phyloP scores from a whole-genome alignment of 2,888 invertebrate species.

The Julus scandinavius region DNA sequence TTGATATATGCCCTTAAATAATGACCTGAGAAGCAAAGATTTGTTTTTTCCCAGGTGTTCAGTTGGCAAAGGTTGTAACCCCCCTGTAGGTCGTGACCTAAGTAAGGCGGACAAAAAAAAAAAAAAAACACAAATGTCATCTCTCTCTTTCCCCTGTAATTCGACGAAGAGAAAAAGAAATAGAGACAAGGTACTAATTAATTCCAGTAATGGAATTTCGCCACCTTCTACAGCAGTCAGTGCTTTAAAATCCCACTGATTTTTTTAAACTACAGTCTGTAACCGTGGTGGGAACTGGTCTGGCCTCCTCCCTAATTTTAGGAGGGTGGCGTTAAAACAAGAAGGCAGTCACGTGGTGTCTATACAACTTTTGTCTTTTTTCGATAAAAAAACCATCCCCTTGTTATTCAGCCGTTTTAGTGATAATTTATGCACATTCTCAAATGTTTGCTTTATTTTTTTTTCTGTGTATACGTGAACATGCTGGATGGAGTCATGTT shows the following conservation, averaged over 20 bases:
- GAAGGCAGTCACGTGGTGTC: constrained; percentile 34
- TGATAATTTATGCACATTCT: constrained; percentile 34
- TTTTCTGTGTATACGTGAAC: not conserved
- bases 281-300: constrained; percentile 35
- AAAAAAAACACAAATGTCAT: constrained; percentile 18
- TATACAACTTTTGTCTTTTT: constrained; percentile 27
- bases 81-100: constrained; percentile 2
- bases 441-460: constrained; percentile 20
- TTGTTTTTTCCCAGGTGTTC: constrained; percentile 42
- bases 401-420: constrained; percentile 16
- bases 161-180: constrained; percentile 35
- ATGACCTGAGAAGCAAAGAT: constrained; percentile 16
- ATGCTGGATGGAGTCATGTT: not conserved
- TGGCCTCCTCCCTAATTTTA: constrained; percentile 23
- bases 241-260: constrained; percentile 6
- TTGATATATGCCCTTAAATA: constrained; percentile 39
- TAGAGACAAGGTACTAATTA: constrained; percentile 42
- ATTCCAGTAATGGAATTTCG: constrained; percentile 39
- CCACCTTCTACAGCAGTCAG: constrained; percentile 21
- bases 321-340: constrained; percentile 39
- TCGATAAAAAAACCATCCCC: not conserved
- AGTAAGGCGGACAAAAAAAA: not conserved
- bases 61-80: constrained; percentile 8
- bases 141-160: not conserved
- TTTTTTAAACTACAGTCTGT: not conserved